phyloP scores from a whole-genome alignment of 2,888 invertebrate species.

The Agrotis clavis region DNA sequence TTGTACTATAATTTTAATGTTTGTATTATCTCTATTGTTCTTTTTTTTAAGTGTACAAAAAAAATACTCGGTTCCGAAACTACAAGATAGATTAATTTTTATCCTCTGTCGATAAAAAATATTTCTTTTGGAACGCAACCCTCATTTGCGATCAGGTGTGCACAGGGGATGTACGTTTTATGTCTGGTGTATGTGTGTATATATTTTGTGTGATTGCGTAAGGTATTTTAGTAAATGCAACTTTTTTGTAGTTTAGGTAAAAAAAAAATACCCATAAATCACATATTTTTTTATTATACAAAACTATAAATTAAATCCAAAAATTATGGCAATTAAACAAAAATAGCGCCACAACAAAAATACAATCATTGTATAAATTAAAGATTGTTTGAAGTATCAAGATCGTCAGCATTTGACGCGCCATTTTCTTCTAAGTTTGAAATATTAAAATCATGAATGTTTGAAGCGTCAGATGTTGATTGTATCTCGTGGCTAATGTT shows the following conservation, averaged over 20 bases:
- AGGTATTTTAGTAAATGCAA: conserved; percentile 46
- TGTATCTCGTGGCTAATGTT: conserved; percentile 43
- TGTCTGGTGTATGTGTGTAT: conserved; percentile 48
- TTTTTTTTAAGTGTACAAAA: conserved; percentile 39
- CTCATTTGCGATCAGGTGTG: conserved; percentile 47
- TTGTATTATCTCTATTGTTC: conserved; percentile 30
- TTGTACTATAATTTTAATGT: conserved; percentile 34
- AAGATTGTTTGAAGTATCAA: conserved; percentile 49
- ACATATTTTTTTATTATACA: conserved; percentile 48
- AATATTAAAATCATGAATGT: conserved; percentile 43
- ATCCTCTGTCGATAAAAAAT: conserved; percentile 29
- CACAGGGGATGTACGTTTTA: conserved; percentile 46
- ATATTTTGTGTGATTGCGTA: conserved; percentile 46
- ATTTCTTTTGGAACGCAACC: conserved; percentile 39
- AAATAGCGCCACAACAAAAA: conserved; percentile 47
- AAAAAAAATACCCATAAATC: conserved; percentile 47
- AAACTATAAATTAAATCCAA: conserved; percentile 43
- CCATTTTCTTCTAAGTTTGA: conserved; percentile 43
- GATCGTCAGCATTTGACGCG: conserved; percentile 44
- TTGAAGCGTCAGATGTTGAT: conserved; percentile 47
- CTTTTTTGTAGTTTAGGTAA: conserved; percentile 45
- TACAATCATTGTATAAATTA: conserved; percentile 49
- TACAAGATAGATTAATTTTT: conserved; percentile 47
- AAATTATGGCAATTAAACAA: conserved; percentile 48
- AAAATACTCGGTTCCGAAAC: conserved; percentile 47